phyloP scores from a whole-genome alignment of 2,888 invertebrate genomes.

The Colletes collaris region DNA sequence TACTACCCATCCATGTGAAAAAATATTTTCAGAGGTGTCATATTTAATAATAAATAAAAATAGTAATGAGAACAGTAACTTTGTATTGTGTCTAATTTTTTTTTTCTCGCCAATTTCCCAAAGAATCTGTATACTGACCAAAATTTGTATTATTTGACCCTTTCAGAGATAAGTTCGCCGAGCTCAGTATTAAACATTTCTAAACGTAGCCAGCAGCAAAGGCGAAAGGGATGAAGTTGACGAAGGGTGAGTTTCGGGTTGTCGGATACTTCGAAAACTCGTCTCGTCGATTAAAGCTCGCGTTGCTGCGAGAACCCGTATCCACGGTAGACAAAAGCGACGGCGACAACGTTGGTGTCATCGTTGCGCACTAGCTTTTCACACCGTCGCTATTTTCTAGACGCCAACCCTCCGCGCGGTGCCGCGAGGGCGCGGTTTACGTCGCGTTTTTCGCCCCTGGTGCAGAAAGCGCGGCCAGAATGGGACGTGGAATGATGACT shows the following conservation, averaged over 20 bases:
- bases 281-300: slow-evolving; percentile 60
- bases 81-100: too few relatives aligned
- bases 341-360: slow-evolving; percentile 43
- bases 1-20: too few relatives aligned
- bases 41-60: too few relatives aligned
- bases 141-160: too few relatives aligned
- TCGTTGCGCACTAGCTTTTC: slow-evolving; percentile 53
- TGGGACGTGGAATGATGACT: slow-evolving; percentile 18
- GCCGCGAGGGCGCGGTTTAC: slow-evolving; percentile 54
- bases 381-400: slow-evolving; percentile 47
- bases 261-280: slow-evolving; percentile 46
- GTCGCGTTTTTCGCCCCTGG: slow-evolving; percentile 52
- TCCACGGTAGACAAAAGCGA: slow-evolving; percentile 57
- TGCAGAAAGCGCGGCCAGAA: slow-evolving; percentile 24
- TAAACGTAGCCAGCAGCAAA: too few relatives aligned
- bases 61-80: too few relatives aligned
- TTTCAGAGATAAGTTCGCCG: too few relatives aligned
- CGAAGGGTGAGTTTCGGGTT: not conserved
- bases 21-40: too few relatives aligned
- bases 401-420: slow-evolving; percentile 39
- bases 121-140: too few relatives aligned
- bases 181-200: too few relatives aligned
- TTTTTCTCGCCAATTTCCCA: too few relatives aligned
- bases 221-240: too few relatives aligned
- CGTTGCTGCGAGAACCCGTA: slow-evolving; percentile 40